Evolutionary conservation across 2,113 vertebrate species (phyloP), one percentile per base, ranked within the genome.

Genomic region (Tricholaema leucomelas): DNA sequence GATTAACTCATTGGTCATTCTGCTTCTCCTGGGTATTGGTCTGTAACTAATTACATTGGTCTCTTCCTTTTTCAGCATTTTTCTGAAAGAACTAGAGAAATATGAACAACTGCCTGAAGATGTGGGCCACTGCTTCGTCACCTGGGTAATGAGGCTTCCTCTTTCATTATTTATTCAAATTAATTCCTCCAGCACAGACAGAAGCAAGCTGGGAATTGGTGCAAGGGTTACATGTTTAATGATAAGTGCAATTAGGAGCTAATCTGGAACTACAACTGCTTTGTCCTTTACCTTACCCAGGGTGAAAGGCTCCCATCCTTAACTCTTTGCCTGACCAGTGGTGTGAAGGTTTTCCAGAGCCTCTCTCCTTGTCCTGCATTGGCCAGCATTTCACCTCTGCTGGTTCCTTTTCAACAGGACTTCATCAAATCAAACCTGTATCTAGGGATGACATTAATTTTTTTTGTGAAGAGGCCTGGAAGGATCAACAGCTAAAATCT

Each of bases 71-170:
- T 96, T 12, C 97, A 99, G 99, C 96, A 99, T 99, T 96, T 99
- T 99, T 95, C 97, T 99, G 76, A 99, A 99, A 97, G 99, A 99
- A 96, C 97, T 99, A 84, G 98, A 99, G 96, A 99, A 99, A 96
- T 99, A 99, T 0, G 99, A 99, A 90, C 99, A 99, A 95, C 98
- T 99, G 50, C 99, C 99, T 60, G 99, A 99, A 87, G 99, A 99
- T 58, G 99, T 99, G 69, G 99, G 99, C 58, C 99, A 99, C 94
- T 99, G 99, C 97, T 99, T 99, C 55, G 99, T 99, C 93, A 99
- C 99, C 90, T 99, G 99, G 99, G 99, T 99, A 98, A 99, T 95
- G 46, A 74, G 80, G 59, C 92, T 88, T 19, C 87, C 70, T 65
- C 42, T 90, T 88, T 76, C 72, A 30, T 79, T 69, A 60, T 91